These are phyloP conservation scores for Stegostoma tigrinum DNA, from an alignment of 2,113 vertebrate species.

Conservation along the genomic window DNA sequence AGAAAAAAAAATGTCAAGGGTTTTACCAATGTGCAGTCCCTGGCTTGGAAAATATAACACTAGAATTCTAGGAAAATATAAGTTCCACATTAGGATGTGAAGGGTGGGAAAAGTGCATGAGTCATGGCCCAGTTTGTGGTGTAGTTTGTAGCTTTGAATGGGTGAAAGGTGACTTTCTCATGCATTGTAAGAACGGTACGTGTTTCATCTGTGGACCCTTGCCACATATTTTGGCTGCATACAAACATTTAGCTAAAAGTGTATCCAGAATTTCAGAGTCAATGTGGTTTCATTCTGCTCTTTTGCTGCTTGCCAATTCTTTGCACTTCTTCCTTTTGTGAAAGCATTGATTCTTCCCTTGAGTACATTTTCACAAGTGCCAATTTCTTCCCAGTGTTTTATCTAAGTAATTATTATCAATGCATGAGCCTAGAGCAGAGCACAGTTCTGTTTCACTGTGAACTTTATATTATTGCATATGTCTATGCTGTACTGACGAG, in stretches of 20 bases:
- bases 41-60: conserved; percentile 52
- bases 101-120: conserved; percentile 43
- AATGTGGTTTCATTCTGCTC: conserved; percentile 20
- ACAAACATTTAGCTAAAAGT: conserved; percentile 33
- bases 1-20: conserved; percentile 74
- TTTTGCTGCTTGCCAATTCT: conserved; percentile 23
- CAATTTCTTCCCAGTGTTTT: neutral
- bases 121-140: conserved; percentile 41
- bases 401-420: neutral
- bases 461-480: neutral
- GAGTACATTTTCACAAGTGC: neutral
- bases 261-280: conserved; percentile 5
- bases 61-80: conserved; percentile 48
- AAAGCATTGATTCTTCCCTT: neutral
- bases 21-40: conserved; percentile 71
- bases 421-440: neutral
- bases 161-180: conserved; percentile 37
- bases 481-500: neutral
- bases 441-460: neutral
- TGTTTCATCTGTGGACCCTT: neutral
- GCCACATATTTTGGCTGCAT: conserved; percentile 17
- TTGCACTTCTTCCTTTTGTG: neutral
- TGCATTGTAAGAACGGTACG: conserved; percentile 6
- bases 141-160: neutral
- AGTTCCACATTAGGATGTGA: conserved; percentile 47